phyloP scores from a whole-genome alignment of 2,888 invertebrate genomes.

The Muschampia plurimacula region DNA sequence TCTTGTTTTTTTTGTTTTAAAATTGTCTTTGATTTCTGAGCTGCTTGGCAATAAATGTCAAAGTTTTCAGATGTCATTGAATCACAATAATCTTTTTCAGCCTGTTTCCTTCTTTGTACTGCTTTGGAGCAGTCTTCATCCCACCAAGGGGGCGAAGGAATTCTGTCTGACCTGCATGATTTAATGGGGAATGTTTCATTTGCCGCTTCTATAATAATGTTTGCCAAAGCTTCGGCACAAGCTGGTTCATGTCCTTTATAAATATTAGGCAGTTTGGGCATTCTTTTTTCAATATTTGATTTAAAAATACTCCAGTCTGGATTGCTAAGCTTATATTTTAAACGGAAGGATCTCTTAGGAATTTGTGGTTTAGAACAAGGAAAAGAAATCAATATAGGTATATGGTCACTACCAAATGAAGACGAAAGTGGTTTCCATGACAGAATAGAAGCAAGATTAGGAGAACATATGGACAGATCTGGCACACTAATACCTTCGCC shows the following conservation, averaged over 20 bases:
- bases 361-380: not conserved
- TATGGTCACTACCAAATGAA: slow-evolving; percentile 14
- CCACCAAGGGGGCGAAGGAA: slow-evolving; percentile 1
- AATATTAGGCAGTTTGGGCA: not conserved
- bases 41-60: slow-evolving; percentile 4
- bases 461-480: not conserved
- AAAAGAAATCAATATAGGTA: slow-evolving; percentile 1
- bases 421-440: slow-evolving; percentile 4
- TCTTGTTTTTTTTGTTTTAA: slow-evolving; percentile 1
- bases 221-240: not conserved
- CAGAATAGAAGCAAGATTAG: slow-evolving; percentile 13
- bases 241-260: not conserved
- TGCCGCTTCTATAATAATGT: not conserved
- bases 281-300: not conserved
- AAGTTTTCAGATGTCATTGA: slow-evolving; percentile 14
- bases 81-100: slow-evolving; percentile 7
- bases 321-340: slow-evolving; percentile 2
- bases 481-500: not conserved
- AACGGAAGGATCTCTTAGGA: not conserved
- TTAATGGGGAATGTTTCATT: slow-evolving; percentile 6
- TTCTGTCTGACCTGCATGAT: not conserved
- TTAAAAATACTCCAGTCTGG: not conserved
- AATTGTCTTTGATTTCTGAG: not conserved
- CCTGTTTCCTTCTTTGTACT: slow-evolving; percentile 1
- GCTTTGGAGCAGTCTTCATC: slow-evolving; percentile 3